Conservation (phyloP, 2,888 invertebrate species). For the Agrypnus murinus region DNA sequence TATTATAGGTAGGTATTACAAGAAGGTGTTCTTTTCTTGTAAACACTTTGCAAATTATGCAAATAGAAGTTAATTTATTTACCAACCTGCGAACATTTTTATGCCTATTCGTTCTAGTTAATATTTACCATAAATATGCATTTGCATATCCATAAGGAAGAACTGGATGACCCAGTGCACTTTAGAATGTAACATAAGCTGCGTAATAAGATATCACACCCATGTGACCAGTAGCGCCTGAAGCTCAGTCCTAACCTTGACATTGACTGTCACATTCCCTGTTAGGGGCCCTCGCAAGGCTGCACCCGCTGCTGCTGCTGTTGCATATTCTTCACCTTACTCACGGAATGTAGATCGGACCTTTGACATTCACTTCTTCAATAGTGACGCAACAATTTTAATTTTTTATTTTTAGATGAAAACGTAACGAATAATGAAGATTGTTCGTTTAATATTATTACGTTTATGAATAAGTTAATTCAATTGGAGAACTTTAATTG, state of each 20-base stretch:
- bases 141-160: constrained; percentile 33
- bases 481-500: too few species aligned
- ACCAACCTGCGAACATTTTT: too few species aligned
- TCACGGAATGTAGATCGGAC: constrained; percentile 41
- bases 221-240: constrained; percentile 44
- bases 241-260: constrained; percentile 64
- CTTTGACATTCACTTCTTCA: constrained; percentile 43
- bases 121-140: not conserved
- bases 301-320: constrained; percentile 36
- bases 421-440: too few species aligned
- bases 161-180: constrained; percentile 46
- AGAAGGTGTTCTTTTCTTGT: not conserved
- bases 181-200: constrained; percentile 40
- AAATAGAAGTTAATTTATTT: constrained; percentile 1
- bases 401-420: too few species aligned
- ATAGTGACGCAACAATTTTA: constrained; percentile 33
- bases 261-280: constrained; percentile 64
- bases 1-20: too few species aligned
- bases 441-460: too few species aligned
- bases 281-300: constrained; percentile 63
- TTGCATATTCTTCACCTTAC: constrained; percentile 40
- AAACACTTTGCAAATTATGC: not conserved
- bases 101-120: constrained; percentile 1
- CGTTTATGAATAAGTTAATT: too few species aligned
- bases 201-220: constrained; percentile 50